A percentile compares a stretch with the other conserved stretches of the same genome.
Evolutionary conservation across 2,113 vertebrate species (phyloP).

Genomic region (Leucosticte australis): DNA sequence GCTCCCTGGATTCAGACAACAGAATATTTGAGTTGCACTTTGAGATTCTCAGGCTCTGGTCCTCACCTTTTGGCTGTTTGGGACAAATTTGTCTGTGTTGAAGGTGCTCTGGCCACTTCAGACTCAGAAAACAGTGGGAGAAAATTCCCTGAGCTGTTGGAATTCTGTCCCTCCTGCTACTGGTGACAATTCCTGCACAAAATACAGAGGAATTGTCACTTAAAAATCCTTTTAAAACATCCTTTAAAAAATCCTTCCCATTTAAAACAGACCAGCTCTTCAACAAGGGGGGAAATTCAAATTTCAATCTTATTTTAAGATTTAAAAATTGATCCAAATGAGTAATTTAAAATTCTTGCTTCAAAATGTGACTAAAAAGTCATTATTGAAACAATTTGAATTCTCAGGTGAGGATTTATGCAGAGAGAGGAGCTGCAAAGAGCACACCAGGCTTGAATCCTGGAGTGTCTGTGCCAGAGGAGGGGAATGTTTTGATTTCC

Average conservation of each 20-base stretch:
- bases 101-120: neutral
- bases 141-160: neutral
- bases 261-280: neutral
- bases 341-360: neutral
- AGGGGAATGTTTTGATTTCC: neutral
- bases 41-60: neutral
- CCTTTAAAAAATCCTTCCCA: neutral
- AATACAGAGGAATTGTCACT: neutral
- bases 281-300: neutral
- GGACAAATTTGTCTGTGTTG: neutral
- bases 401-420: neutral
- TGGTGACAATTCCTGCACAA: neutral
- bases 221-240: neutral
- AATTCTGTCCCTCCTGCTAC: neutral
- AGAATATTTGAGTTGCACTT: neutral
- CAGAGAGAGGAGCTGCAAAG: neutral
- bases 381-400: neutral
- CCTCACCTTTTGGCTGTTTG: neutral
- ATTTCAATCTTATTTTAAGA: neutral
- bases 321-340: neutral
- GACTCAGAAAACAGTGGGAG: neutral
- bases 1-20: neutral
- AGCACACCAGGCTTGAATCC: neutral
- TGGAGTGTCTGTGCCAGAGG: neutral
- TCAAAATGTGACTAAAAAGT: neutral